A percentile compares a stretch with the other conserved stretches of the same genome.
phyloP scores from a whole-genome alignment of 2,888 invertebrate genomes.

The Trachelus stipa region DNA sequence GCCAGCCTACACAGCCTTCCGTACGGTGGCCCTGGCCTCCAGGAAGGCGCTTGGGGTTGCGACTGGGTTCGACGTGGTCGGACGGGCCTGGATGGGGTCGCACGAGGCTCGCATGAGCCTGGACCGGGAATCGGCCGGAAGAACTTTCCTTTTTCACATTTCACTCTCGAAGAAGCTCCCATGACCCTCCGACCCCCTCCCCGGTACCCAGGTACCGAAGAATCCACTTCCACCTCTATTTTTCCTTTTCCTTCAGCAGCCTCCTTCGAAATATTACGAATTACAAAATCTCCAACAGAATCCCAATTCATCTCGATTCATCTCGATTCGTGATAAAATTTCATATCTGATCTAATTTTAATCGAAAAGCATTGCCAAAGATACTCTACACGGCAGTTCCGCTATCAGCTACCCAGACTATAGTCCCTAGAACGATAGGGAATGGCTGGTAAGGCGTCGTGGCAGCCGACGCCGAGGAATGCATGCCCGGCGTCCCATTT shows the following conservation, averaged over 20 bases:
- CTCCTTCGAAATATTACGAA: not conserved
- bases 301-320: not conserved
- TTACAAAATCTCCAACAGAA: not conserved
- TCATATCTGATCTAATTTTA: not conserved
- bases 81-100: not conserved
- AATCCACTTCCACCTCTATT: not conserved
- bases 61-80: not conserved
- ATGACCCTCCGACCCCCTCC: no score
- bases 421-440: not conserved
- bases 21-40: not conserved
- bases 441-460: not conserved
- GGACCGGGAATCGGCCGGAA: not conserved
- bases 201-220: not conserved
- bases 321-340: no score
- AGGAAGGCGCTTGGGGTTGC: not conserved
- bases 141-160: constrained; percentile 38
- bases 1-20: not conserved
- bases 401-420: not conserved
- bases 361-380: not conserved
- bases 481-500: not conserved
- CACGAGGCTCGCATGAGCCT: not conserved
- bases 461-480: not conserved
- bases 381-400: not conserved
- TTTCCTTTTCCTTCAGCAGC: not conserved
- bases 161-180: constrained; percentile 3